Percentiles rank a stretch among this genome's conserved stretches.
Evolutionary conservation across 2,113 vertebrate genomes (phyloP).

Genomic region (Lycaon pictus): DNA sequence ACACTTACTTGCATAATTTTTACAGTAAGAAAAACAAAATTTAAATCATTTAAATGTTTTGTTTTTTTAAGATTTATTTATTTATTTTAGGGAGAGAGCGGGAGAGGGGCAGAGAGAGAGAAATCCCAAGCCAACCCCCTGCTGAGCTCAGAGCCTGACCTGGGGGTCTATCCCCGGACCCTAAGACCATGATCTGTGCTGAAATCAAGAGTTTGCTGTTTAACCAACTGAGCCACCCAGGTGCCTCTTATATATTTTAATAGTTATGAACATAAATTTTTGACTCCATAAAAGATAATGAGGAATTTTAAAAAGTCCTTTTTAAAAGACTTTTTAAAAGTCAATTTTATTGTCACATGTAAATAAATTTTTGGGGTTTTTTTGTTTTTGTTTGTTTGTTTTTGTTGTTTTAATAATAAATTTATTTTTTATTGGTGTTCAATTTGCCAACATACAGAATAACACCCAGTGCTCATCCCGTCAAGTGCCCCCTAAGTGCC

Average conservation of each 20-base stretch:
- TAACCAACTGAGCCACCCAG: not conserved
- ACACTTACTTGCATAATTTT: not conserved
- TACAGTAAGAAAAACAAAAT: not conserved
- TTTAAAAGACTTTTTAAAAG: not conserved
- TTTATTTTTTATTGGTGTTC: too few species aligned
- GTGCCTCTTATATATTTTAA: not conserved
- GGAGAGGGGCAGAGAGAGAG: not conserved
- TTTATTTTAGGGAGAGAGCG: not conserved
- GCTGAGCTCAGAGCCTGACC: too few species aligned
- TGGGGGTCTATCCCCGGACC: not conserved
- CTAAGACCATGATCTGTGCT: not conserved
- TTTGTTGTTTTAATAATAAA: too few species aligned
- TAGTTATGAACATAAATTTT: slow-evolving; percentile 17
- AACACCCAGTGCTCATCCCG: too few species aligned
- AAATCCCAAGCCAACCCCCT: not conserved
- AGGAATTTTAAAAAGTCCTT: not conserved
- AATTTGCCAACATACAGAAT: too few species aligned
- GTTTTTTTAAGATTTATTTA: not conserved
- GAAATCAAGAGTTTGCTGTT: not conserved
- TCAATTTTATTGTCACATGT: not conserved
- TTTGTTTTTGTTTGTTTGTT: too few species aligned
- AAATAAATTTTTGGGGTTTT: not conserved
- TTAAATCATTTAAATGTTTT: slow-evolving; percentile 32
- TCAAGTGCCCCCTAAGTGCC: too few species aligned
- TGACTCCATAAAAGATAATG: not conserved